A percentile compares a stretch with the other conserved stretches of the same genome.
Evolutionary conservation across 2,888 invertebrate species (phyloP).

Genomic region (Blastobasis lacticolella): DNA sequence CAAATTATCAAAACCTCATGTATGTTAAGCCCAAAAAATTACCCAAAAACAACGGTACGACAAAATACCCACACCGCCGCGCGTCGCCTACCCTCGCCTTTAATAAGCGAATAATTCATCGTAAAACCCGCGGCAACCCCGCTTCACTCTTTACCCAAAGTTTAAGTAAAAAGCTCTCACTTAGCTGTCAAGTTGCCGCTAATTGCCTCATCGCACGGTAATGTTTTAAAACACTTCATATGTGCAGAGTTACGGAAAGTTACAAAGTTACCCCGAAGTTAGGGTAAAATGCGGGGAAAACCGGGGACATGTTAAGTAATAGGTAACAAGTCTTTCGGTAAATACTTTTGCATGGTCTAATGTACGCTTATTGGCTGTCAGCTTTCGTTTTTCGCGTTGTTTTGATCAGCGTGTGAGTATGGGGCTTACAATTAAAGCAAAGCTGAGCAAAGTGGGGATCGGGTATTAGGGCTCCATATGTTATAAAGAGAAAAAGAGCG

Average conservation of each 20-base stretch:
- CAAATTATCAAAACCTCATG: no score
- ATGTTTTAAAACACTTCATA: conserved; percentile 62
- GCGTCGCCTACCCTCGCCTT: no score
- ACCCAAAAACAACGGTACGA: no score
- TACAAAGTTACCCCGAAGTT: conserved; percentile 13
- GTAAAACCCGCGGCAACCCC: no score
- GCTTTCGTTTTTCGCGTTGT: conserved; percentile 4
- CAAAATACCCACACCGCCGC: no score
- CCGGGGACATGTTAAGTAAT: conserved; percentile 27
- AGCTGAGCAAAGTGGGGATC: no score
- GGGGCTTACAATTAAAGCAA: no score
- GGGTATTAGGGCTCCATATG: no score
- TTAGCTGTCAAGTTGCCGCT: conserved; percentile 39
- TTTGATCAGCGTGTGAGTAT: no score
- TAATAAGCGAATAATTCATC: no score
- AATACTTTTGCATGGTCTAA: conserved; percentile 30
- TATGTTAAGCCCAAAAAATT: no score
- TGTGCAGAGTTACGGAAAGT: conserved; percentile 37
- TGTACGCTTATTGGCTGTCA: conserved; percentile 28
- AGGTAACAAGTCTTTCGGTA: conserved; percentile 25
- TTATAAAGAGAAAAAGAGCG: no score
- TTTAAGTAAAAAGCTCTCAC: conserved; percentile 30
- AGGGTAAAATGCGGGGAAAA: conserved; percentile 22
- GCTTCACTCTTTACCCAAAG: conserved; percentile 11
- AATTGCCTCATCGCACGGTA: conserved; percentile 50